These are phyloP conservation scores for Vespertilio murinus DNA, from an alignment of 2,797 vertebrate species.

Conservation along the genomic window DNA sequence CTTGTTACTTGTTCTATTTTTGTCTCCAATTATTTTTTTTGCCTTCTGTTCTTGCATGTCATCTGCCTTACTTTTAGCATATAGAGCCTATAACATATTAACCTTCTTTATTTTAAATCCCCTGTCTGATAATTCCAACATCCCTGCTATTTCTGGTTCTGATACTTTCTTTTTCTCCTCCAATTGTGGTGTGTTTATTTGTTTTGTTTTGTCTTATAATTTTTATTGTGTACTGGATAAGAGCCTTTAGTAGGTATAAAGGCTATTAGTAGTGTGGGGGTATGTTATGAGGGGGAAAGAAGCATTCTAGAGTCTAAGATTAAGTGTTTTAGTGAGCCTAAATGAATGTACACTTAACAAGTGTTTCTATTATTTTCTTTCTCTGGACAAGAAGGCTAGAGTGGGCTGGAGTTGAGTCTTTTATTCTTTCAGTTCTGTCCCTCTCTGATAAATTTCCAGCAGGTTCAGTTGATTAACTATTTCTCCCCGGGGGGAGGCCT, in stretches of 20 bases:
- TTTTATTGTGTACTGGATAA: not conserved
- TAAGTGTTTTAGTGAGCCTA: not conserved
- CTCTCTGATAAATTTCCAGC: not conserved
- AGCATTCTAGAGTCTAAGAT: not conserved
- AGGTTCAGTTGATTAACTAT: not conserved
- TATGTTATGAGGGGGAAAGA: not conserved
- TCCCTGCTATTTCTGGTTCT: not conserved
- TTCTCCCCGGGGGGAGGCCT: not conserved
- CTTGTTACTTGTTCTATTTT: not conserved
- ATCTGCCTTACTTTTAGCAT: not conserved
- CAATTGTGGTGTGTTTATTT: not conserved
- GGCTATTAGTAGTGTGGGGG: not conserved
- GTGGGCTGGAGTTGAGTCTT: not conserved
- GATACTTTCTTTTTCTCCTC: not conserved
- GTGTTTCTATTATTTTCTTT: not conserved
- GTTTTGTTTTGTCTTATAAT: not conserved
- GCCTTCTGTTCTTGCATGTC: not conserved
- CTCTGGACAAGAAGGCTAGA: not conserved
- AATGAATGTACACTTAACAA: not conserved
- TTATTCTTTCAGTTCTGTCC: not conserved
- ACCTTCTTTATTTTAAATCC: not conserved
- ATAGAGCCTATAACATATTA: not conserved
- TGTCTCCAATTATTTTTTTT: not conserved
- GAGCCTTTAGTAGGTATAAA: not conserved
- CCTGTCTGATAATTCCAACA: not conserved